Percentiles rank a stretch among this genome's conserved stretches.
phyloP scores from a whole-genome alignment of 2,888 invertebrate species.

The Endotricha flammealis region DNA sequence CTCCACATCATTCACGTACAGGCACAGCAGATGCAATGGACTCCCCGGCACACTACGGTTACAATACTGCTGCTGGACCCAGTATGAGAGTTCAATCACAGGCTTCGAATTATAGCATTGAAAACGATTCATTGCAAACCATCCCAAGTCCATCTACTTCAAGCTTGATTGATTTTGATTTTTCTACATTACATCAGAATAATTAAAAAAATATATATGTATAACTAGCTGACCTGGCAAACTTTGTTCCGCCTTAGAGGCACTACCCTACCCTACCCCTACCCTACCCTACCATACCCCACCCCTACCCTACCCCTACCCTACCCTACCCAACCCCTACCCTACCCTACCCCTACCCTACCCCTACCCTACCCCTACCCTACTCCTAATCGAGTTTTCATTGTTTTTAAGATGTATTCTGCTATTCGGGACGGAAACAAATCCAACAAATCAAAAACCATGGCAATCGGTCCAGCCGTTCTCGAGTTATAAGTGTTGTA shows the following conservation, averaged over 20 bases:
- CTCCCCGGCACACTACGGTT: constrained; percentile 16
- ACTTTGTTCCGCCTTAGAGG: too few relatives aligned
- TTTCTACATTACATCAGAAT: constrained; percentile 11
- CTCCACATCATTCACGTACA: constrained; percentile 10
- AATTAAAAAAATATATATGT: constrained; percentile 1
- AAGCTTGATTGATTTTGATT: constrained; percentile 22
- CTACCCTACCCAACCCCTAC: too few relatives aligned
- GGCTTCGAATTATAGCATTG: constrained; percentile 12
- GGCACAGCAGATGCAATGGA: constrained; percentile 14
- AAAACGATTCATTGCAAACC: constrained; percentile 12
- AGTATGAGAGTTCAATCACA: constrained; percentile 17
- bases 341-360: too few relatives aligned
- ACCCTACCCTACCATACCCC: too few relatives aligned
- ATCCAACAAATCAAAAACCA: too few relatives aligned
- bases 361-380: too few relatives aligned
- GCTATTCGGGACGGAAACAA: too few relatives aligned
- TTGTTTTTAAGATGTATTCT: too few relatives aligned
- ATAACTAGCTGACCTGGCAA: too few relatives aligned
- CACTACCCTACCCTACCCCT: too few relatives aligned
- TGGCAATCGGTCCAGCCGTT: background rate
- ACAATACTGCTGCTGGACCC: constrained; percentile 23
- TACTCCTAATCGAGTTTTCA: too few relatives aligned
- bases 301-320: too few relatives aligned
- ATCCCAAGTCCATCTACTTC: constrained; percentile 18
- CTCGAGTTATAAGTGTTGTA: background rate